Evolutionary conservation across 1,140 invertebrate genomes (phyloP), one percentile per base, ranked within the genome.

Genomic region (Stegodyphus mimosarum): DNA sequence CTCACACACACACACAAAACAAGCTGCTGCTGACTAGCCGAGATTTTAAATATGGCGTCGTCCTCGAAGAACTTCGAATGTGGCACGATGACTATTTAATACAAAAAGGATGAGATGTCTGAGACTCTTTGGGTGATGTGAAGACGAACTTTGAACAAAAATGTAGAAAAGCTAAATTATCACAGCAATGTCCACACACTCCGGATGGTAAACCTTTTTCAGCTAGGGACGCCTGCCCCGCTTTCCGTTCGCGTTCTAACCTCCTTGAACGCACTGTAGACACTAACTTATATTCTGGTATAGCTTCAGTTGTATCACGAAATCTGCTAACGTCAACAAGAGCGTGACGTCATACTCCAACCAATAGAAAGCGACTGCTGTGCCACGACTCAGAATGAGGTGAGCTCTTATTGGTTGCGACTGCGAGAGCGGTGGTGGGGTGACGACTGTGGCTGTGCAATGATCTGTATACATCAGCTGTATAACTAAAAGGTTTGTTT

Each of bases 171-270:
- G 79, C 72, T 75, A 84, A 49, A 53, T 71, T 86, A 77, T 86
- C 83, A 78, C 75, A 77, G 75, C 15, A 52, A 52, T 50, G 66
- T 76, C 50, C 64, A 48, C 48, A 77, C 83, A 86, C 83, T 86
- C 83, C 83, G 75, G 75, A 86, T 86, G 83, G 51, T 86, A 86
- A 77, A 77, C 83, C 75, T 86, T 85, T 55, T n/a, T 51, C 83
- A 77, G 74, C 74, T 63, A 71, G 75, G 83, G 83, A 60, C 52
- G 9, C 51, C 49, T 18, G 73, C 83, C 75, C 83, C 69, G 74
- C 74, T 63, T 52, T 5, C 48, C 53, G 17, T 33, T 13, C 33
- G 18, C 66, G 50, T 9, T 15, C 51, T 70, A 18, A n/a, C 51
- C 83, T 71, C 74, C 71, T 48, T 49, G 53, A 78, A 49, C 52